Conservation (phyloP, 1,140 invertebrate species). For the Eupeodes corollae region DNA sequence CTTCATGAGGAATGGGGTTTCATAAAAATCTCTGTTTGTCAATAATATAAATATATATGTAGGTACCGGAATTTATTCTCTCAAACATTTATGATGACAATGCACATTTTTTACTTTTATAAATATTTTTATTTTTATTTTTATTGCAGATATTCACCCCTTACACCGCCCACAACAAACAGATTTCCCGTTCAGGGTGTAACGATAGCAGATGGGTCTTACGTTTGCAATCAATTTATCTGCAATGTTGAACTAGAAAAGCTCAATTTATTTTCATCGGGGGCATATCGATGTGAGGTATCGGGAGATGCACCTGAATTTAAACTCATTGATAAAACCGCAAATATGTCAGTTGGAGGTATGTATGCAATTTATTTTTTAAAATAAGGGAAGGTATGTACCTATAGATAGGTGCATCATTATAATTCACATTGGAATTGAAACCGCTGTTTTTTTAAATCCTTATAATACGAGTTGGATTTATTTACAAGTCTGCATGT, state of each 20-base stretch:
- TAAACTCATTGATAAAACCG: slow-evolving; percentile 45
- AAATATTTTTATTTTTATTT: neutral
- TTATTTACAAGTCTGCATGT: no score
- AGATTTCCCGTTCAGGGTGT: slow-evolving; percentile 45
- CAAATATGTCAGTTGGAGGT: slow-evolving; percentile 52
- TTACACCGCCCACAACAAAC: slow-evolving; percentile 35
- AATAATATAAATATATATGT: no score
- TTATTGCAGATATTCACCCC: slow-evolving; percentile 33
- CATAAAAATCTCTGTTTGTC: no score
- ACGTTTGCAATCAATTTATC: slow-evolving; percentile 45
- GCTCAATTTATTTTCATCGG: slow-evolving; percentile 40
- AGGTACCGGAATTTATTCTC: no score
- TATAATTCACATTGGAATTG: neutral
- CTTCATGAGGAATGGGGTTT: no score
- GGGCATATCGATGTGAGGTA: slow-evolving; percentile 51
- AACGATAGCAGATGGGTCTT: slow-evolving; percentile 63
- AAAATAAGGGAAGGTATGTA: no score
- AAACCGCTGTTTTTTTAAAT: no score
- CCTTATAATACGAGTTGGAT: no score
- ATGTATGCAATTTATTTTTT: slow-evolving; percentile 10
- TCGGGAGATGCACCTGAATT: slow-evolving; percentile 54
- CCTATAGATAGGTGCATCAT: no score
- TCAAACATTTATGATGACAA: neutral
- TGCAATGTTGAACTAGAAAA: slow-evolving; percentile 45
- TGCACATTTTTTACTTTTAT: neutral